Evolutionary conservation across 2,888 invertebrate genomes (phyloP).

Genomic region (Timandra comae): DNA sequence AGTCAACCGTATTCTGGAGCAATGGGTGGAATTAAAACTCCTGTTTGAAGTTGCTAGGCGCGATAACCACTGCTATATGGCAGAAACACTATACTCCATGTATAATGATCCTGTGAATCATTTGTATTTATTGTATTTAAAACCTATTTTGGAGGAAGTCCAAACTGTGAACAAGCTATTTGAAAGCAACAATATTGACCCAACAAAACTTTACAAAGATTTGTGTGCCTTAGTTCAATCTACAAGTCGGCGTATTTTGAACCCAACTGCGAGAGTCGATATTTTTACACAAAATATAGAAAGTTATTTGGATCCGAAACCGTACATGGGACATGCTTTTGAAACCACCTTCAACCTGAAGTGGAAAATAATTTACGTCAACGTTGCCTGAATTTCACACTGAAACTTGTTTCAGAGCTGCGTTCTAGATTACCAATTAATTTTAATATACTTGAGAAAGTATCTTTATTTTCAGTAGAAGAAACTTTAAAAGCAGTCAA

Average conservation of each 20-base stretch:
- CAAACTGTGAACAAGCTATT: constrained; percentile 5
- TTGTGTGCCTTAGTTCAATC: constrained; percentile 4
- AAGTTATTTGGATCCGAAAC: constrained; percentile 10
- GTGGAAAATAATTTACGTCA: constrained; percentile 10
- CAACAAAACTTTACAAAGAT: constrained; percentile 8
- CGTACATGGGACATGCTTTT: constrained; percentile 11
- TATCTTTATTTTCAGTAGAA: constrained; percentile 9
- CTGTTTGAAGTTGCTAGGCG: constrained; percentile 12
- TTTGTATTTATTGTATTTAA: constrained; percentile 14
- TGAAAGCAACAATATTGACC: constrained; percentile 7
- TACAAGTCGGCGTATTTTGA: constrained; percentile 4
- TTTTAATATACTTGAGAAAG: constrained; percentile 1
- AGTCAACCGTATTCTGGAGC: constrained; percentile 22
- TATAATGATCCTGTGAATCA: constrained; percentile 15
- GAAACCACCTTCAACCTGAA: constrained; percentile 10
- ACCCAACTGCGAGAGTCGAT: constrained; percentile 5
- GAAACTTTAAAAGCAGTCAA: constrained; percentile 9
- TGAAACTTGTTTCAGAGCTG: constrained; percentile 14
- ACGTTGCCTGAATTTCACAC: constrained; percentile 16
- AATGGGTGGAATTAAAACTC: constrained; percentile 23
- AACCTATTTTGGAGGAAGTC: constrained; percentile 9
- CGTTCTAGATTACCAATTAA: constrained; percentile 10
- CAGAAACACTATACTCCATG: constrained; percentile 21
- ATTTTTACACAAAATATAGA: constrained; percentile 9
- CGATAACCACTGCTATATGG: constrained; percentile 21